Conservation (phyloP, 2,797 vertebrate species). For the Heterohyrax brucei region DNA sequence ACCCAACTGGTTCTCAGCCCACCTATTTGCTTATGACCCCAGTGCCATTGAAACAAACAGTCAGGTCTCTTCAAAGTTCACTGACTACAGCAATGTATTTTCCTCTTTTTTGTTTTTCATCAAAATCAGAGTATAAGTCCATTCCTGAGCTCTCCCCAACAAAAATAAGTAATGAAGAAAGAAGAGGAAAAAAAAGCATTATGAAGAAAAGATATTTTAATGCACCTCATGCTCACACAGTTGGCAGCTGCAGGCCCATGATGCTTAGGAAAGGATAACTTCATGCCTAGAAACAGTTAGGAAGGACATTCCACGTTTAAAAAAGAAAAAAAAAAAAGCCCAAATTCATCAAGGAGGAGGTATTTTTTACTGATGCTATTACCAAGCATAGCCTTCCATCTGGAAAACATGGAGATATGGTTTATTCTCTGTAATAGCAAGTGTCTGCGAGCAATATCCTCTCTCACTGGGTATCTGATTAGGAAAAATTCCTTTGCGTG, state of each 20-base stretch:
- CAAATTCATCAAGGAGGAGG: accelerated
- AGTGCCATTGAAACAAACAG: neutral
- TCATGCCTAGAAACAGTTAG: neutral
- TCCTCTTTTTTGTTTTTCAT: neutral
- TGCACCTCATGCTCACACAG: accelerated
- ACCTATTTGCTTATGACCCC: neutral
- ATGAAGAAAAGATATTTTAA: neutral
- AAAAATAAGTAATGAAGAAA: neutral
- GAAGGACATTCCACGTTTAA: neutral
- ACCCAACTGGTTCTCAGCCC: neutral
- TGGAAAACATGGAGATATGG: slow-evolving; percentile 53
- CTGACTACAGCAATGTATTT: neutral
- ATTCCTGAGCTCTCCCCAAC: neutral
- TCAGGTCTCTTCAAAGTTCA: neutral
- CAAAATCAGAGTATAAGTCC: neutral
- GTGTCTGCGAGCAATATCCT: slow-evolving; percentile 81
- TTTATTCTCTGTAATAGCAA: slow-evolving; percentile 75
- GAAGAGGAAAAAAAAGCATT: neutral
- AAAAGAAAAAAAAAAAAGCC: neutral
- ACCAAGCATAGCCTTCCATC: slow-evolving; percentile 41
- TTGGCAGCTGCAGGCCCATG: neutral
- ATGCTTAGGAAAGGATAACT: neutral
- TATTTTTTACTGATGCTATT: slow-evolving; percentile 42
- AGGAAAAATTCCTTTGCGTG: slow-evolving; percentile 86
- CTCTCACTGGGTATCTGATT: slow-evolving; percentile 85